Percentiles rank a stretch among this genome's conserved stretches.
Conservation (phyloP, 2,888 invertebrate species). For the Sinelater perroti region DNA sequence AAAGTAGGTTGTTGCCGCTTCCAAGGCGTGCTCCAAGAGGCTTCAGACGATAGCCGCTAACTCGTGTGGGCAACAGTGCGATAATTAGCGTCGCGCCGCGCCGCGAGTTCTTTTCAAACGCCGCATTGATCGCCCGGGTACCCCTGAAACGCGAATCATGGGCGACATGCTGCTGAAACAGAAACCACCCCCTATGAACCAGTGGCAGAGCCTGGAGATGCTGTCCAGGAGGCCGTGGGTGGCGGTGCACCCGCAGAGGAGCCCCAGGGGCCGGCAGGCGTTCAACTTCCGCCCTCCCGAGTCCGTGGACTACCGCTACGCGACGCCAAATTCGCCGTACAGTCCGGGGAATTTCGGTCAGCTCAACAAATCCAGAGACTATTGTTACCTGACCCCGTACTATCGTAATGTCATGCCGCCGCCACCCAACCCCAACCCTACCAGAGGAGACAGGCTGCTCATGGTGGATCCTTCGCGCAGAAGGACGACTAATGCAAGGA, state of each 20-base stretch:
- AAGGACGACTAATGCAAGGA: conserved; percentile 38
- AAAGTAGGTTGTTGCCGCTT: conserved; percentile 33
- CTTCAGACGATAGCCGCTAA: conserved; percentile 22
- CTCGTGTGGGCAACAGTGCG: conserved; percentile 5
- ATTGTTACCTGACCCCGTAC: conserved; percentile 75
- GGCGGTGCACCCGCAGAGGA: conserved; percentile 64
- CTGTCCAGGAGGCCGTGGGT: conserved; percentile 69
- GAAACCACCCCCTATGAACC: conserved; percentile 64
- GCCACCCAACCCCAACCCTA: conserved; percentile 60
- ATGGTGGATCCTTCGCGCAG: conserved; percentile 54
- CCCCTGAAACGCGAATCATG: conserved; percentile 51
- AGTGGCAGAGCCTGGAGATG: conserved; percentile 60
- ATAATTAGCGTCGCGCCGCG: conserved; percentile 11
- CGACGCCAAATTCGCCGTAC: conserved; percentile 38
- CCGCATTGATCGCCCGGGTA: not conserved
- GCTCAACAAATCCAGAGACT: conserved; percentile 60
- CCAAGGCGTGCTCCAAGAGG: conserved; percentile 23
- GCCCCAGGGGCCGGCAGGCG: conserved; percentile 48
- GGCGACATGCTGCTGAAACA: conserved; percentile 73
- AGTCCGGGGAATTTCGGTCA: conserved; percentile 48
- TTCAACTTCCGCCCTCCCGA: conserved; percentile 36
- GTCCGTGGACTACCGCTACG: conserved; percentile 50
- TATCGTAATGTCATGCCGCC: conserved; percentile 73
- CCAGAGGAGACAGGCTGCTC: conserved; percentile 51
- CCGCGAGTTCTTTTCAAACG: conserved; percentile 9